Evolutionary conservation across 2,113 vertebrate species (phyloP).

Genomic region (Mellivora capensis): DNA sequence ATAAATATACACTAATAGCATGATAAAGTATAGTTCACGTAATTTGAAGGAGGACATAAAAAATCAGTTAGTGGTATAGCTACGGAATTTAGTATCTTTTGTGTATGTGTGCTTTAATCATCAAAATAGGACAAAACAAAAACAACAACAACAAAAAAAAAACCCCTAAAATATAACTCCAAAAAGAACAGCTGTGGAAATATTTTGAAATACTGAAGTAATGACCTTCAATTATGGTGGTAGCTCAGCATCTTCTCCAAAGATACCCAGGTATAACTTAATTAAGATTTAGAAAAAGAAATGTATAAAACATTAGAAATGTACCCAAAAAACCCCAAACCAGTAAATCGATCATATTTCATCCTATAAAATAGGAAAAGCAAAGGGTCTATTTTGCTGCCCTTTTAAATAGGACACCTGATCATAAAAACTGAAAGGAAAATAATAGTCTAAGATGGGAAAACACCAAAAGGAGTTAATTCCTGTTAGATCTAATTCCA

Average conservation of each 20-base stretch:
- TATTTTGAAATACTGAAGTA: neutral
- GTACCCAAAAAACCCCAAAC: neutral
- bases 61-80: neutral
- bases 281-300: neutral
- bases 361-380: neutral
- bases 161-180: neutral
- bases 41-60: neutral
- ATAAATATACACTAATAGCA: neutral
- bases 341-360: neutral
- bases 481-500: neutral
- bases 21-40: neutral
- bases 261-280: neutral
- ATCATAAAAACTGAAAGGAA: neutral
- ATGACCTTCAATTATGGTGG: neutral
- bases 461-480: neutral
- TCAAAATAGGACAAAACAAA: neutral
- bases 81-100: neutral
- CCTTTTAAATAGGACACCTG: neutral
- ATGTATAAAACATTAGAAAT: neutral
- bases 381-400: neutral
- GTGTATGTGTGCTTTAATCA: neutral
- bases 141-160: neutral
- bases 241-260: neutral
- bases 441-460: neutral
- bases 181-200: neutral